Evolutionary conservation across 2,797 vertebrate species (phyloP).

Genomic region (Danio albolineatus): DNA sequence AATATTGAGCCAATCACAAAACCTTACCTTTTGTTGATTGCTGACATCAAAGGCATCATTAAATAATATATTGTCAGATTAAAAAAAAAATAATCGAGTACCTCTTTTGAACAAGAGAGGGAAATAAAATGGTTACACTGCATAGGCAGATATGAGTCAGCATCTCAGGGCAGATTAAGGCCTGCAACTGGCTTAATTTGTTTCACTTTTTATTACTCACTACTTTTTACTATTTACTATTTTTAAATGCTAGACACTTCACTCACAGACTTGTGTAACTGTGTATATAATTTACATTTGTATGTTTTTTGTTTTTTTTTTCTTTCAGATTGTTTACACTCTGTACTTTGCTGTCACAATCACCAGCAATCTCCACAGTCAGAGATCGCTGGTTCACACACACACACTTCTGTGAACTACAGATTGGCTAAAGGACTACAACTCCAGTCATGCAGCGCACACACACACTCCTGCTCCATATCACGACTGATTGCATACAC

Average conservation of each 20-base stretch:
- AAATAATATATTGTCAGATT: neutral
- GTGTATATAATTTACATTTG: neutral
- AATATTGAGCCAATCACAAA: neutral
- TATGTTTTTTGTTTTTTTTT: too few relatives aligned
- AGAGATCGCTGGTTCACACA: too few relatives aligned
- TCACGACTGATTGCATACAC: too few relatives aligned
- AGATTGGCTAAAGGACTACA: too few relatives aligned
- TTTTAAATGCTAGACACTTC: neutral
- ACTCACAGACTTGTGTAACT: constrained; percentile 7
- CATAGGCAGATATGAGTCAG: constrained; percentile 65
- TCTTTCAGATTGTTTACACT: constrained; percentile 56
- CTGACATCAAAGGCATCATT: neutral
- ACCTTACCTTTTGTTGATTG: neutral
- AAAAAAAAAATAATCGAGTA: neutral
- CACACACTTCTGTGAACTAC: too few relatives aligned
- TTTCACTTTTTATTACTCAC: too few relatives aligned
- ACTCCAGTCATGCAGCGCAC: too few relatives aligned
- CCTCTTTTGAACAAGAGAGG: constrained; percentile 22
- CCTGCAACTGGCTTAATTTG: too few relatives aligned
- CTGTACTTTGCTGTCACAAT: too few relatives aligned
- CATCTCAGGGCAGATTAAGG: constrained; percentile 54
- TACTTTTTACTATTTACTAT: constrained; percentile 62
- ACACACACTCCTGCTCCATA: too few relatives aligned
- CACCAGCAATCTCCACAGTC: too few relatives aligned
- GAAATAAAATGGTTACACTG: constrained; percentile 28